Percentiles rank a stretch among this genome's conserved stretches.
Conservation (phyloP, 2,888 invertebrate species). For the Catonia carolina region DNA sequence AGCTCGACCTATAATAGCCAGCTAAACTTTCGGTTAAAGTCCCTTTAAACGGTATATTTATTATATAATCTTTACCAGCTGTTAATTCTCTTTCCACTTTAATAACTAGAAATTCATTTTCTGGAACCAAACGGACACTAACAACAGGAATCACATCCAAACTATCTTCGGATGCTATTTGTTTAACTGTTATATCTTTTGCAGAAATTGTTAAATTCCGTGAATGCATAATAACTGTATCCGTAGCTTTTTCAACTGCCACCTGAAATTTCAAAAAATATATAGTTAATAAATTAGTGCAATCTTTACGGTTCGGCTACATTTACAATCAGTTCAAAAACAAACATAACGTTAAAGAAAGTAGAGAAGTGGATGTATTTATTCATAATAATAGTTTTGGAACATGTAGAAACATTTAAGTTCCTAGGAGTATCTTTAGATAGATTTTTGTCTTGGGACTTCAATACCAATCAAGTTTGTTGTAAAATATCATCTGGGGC, state of each 20-base stretch:
- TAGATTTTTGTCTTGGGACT: too few relatives aligned
- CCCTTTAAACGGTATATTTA: slow-evolving; percentile 55
- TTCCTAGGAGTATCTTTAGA: too few relatives aligned
- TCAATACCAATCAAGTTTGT: too few relatives aligned
- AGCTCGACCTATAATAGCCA: slow-evolving; percentile 65
- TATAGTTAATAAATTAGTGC: too few relatives aligned
- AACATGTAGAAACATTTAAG: too few relatives aligned
- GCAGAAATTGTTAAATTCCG: slow-evolving; percentile 50
- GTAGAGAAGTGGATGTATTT: too few relatives aligned
- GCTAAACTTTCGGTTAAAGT: slow-evolving; percentile 55
- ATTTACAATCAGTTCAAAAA: too few relatives aligned
- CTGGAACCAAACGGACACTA: slow-evolving; percentile 41
- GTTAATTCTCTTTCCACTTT: slow-evolving; percentile 45
- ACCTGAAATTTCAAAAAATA: slow-evolving; percentile 38
- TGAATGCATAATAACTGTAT: slow-evolving; percentile 59
- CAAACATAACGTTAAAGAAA: too few relatives aligned
- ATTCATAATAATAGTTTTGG: too few relatives aligned
- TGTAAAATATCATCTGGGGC: too few relatives aligned
- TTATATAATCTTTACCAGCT: slow-evolving; percentile 47
- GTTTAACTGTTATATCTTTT: slow-evolving; percentile 29
- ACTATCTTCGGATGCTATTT: slow-evolving; percentile 33
- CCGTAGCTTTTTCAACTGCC: slow-evolving; percentile 47
- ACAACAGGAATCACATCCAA: slow-evolving; percentile 39
- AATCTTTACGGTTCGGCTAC: too few relatives aligned
- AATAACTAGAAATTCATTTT: slow-evolving; percentile 57